Conservation (phyloP, 2,113 vertebrate species). For the Pituophis catenifer region DNA sequence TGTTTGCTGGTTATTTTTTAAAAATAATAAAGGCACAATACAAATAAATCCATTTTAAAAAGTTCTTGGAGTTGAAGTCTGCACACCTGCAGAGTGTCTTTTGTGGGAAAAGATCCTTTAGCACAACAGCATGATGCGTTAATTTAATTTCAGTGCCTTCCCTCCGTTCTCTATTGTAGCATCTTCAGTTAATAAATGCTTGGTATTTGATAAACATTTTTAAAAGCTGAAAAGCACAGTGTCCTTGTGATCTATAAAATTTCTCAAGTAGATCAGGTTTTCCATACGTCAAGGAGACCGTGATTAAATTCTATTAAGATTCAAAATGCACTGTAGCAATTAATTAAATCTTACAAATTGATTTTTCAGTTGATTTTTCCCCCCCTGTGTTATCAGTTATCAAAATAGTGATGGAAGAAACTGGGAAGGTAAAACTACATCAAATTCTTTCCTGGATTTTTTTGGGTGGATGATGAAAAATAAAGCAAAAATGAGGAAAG, state of each 20-base stretch:
- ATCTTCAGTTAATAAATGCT: constrained; percentile 6
- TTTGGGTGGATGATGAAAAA: constrained; percentile 5
- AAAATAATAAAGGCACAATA: neutral
- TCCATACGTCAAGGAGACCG: constrained; percentile 60
- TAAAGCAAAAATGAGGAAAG: neutral
- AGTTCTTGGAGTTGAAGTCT: neutral
- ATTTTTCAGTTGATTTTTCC: constrained; percentile 55
- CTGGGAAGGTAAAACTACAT: constrained; percentile 54
- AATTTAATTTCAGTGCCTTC: neutral
- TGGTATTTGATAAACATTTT: constrained; percentile 25
- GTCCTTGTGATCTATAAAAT: neutral
- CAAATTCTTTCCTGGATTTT: constrained; percentile 39
- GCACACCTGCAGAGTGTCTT: neutral
- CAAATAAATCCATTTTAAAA: neutral
- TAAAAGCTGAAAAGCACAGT: neutral
- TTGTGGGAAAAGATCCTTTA: neutral
- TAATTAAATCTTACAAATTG: constrained; percentile 75
- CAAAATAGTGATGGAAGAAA: constrained; percentile 51
- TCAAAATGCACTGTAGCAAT: constrained; percentile 61
- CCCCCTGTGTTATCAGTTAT: constrained; percentile 19
- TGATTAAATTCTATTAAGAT: constrained; percentile 60
- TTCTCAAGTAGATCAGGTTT: constrained; percentile 48
- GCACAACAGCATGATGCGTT: neutral
- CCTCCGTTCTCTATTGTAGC: neutral
- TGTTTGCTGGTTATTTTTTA: neutral